Evolutionary conservation across 2,113 vertebrate species (phyloP).

Genomic region (Puffinus mauretanicus): DNA sequence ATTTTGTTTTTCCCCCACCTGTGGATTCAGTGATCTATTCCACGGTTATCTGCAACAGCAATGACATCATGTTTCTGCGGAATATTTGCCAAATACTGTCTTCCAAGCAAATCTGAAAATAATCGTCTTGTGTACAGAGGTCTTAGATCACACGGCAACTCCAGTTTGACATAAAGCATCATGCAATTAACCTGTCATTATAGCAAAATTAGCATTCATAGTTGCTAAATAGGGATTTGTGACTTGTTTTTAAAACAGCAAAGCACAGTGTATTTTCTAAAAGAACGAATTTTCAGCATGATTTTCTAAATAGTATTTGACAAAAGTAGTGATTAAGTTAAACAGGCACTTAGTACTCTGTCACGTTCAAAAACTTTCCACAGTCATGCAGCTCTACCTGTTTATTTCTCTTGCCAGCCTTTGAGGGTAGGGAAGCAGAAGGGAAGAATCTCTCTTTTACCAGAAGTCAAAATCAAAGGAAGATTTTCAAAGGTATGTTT

Average conservation of each 20-base stretch:
- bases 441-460: not conserved
- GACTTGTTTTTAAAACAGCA: not conserved
- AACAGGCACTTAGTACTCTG: not conserved
- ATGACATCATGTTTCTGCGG: not conserved
- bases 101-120: not conserved
- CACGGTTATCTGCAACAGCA: not conserved
- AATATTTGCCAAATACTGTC: not conserved
- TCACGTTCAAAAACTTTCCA: not conserved
- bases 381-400: not conserved
- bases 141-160: not conserved
- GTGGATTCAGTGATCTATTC: not conserved
- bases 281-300: not conserved
- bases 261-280: not conserved
- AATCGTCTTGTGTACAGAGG: not conserved
- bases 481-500: not conserved
- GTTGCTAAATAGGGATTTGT: not conserved
- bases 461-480: not conserved
- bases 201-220: not conserved
- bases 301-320: not conserved
- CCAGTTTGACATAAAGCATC: not conserved
- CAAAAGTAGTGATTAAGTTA: not conserved
- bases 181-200: not conserved
- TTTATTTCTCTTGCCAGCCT: not conserved
- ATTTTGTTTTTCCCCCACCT: not conserved
- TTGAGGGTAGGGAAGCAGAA: not conserved